Base-by-base conservation (phyloP, 1,140 invertebrate genomes). In the Muscidifurax raptorellus region DNA sequence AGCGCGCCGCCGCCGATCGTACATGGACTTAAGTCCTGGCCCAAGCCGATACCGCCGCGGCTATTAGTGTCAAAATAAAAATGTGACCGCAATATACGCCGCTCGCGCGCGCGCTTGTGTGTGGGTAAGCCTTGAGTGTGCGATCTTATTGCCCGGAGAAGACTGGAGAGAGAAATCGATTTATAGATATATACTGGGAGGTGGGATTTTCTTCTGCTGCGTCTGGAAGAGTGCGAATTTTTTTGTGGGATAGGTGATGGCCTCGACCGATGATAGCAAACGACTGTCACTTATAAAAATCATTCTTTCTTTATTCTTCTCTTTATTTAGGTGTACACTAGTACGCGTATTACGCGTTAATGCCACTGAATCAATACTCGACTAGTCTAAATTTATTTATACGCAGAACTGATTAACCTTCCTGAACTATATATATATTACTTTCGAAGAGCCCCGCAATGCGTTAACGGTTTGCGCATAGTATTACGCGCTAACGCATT, bases 21-120 rank as follows among this genome's bases (percentile, higher is more conserved):
- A 89, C 87, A 91, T 88, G 90, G 89, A 92, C 91, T 91, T 91
- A 90, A 92, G 91, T 92, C 90, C 90, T 92, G 88, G 87, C 89
- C 89, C 85, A 84, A 77, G 86, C 90, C 90, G 91, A 92, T 92
- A 93, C 88, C 90, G 89, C 88, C 90, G 89, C 86, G 90, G 91
- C 91, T 92, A 92, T 93, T 93, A 93, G 92, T 92, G 92, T 92
- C 91, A 92, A 93, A 93, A 93, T 93, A 93, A 93, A 93, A 93
- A 93, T 92, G 91, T 92, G 91, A 91, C 90, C 89, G 89, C 90
- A 91, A 91, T 92, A 92, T 92, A 93, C 78, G 44, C 52, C 27
- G 30, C 66, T 30, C 75, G 22, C 10, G 59, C 32, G 27, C 18
- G 13, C 6, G 74, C 86, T 83, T 86, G 89, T 89, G 52, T 59